A percentile compares a stretch with the other conserved stretches of the same genome.
Evolutionary conservation across 2,113 vertebrate genomes (phyloP).

Genomic region (Dicaeum eximium): DNA sequence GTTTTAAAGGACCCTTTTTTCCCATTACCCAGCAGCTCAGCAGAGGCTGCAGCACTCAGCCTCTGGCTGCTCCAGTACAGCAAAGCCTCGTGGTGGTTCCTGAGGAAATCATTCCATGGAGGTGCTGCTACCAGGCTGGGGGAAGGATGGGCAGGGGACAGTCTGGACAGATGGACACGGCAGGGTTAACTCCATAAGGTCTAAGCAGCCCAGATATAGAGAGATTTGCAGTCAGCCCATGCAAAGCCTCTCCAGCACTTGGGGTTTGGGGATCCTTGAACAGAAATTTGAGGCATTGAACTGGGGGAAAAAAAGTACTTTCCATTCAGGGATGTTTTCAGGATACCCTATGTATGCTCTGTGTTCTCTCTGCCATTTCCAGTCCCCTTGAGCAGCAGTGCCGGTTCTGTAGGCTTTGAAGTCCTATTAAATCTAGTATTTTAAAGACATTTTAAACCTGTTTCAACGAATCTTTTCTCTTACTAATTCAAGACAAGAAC

Average conservation of each 20-base stretch:
- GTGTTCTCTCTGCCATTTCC: neutral
- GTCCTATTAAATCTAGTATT: neutral
- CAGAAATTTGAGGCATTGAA: neutral
- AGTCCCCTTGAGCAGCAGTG: rapidly evolving
- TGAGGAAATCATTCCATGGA: neutral
- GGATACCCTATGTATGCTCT: neutral
- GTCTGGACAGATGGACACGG: rapidly evolving
- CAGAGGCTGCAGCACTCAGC: neutral
- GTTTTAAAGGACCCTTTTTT: neutral
- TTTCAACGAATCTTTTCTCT: neutral
- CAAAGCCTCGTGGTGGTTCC: neutral
- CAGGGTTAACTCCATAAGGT: neutral
- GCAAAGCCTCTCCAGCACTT: neutral
- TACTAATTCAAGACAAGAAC: neutral
- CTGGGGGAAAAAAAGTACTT: rapidly evolving
- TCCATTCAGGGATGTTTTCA: neutral
- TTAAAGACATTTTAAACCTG: neutral
- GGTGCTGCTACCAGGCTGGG: neutral
- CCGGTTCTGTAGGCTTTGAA: neutral
- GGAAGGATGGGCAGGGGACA: neutral
- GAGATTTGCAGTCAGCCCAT: neutral
- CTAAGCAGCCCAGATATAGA: neutral
- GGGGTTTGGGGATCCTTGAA: neutral
- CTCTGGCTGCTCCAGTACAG: neutral
- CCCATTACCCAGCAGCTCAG: neutral